These are phyloP conservation scores for Cryptosula pallasiana DNA, from an alignment of 2,888 invertebrate genomes.

Conservation along the genomic window DNA sequence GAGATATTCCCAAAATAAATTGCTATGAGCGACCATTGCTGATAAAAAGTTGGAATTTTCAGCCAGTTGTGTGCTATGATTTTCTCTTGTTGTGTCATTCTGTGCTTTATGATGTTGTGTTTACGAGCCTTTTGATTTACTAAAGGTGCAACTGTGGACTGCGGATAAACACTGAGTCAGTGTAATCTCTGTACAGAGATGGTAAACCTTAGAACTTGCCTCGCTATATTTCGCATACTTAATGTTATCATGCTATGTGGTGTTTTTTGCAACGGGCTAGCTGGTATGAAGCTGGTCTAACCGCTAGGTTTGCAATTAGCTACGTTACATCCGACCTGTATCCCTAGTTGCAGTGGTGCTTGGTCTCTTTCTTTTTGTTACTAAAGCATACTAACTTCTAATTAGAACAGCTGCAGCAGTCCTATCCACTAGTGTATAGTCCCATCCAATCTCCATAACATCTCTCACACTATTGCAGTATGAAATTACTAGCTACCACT, in stretches of 20 bases:
- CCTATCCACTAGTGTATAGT: not conserved
- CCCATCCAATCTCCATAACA: not conserved
- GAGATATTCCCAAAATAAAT: no score
- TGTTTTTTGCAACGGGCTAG: conserved; percentile 20
- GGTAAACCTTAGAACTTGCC: conserved; percentile 12
- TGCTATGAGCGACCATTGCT: no score
- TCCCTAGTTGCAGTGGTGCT: conserved; percentile 17
- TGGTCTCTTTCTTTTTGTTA: conserved; percentile 19
- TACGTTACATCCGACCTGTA: conserved; percentile 3
- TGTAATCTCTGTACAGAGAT: not conserved
- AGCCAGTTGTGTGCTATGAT: no score
- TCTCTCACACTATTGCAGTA: not conserved
- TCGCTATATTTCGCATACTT: conserved; percentile 24
- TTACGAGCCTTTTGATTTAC: not conserved
- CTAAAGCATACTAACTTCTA: not conserved
- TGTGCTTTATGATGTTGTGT: not conserved
- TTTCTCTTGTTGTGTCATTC: no score
- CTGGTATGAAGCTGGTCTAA: conserved; percentile 23
- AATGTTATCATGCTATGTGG: conserved; percentile 23
- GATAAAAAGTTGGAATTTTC: no score
- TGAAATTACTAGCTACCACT: not conserved
- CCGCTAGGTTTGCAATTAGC: conserved; percentile 19
- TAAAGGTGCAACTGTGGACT: not conserved
- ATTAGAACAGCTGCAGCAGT: not conserved
- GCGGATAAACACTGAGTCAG: not conserved